These are phyloP conservation scores for Eublepharis macularius DNA, from an alignment of 2,113 vertebrate genomes.

Conservation along the genomic window DNA sequence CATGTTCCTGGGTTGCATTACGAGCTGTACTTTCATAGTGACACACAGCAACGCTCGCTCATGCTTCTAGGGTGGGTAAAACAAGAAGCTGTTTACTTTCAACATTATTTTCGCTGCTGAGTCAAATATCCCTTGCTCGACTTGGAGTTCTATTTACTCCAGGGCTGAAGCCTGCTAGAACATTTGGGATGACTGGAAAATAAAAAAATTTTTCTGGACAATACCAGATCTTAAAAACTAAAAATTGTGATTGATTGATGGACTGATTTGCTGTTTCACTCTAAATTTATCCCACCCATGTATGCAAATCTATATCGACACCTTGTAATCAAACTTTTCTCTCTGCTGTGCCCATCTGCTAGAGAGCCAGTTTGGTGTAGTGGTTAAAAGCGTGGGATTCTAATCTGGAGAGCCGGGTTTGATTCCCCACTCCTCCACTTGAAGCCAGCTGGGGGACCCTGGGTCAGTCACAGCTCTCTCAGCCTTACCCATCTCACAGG, in stretches of 20 bases:
- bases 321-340: background rate
- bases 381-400: too few relatives aligned
- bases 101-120: background rate
- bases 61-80: background rate
- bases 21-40: background rate
- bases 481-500: too few relatives aligned
- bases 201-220: background rate
- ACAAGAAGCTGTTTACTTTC: background rate
- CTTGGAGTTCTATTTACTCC: background rate
- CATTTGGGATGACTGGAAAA: background rate
- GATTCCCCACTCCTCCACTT: too few relatives aligned
- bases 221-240: background rate
- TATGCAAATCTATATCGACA: background rate
- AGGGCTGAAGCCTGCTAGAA: background rate
- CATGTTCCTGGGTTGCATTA: background rate
- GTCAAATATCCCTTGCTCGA: background rate
- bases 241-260: background rate
- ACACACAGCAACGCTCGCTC: background rate
- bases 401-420: too few relatives aligned
- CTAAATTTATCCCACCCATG: background rate
- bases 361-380: too few relatives aligned
- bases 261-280: background rate
- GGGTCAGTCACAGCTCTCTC: too few relatives aligned
- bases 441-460: too few relatives aligned
- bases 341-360: background rate